These are phyloP conservation scores for Coremacera marginata DNA, from an alignment of 2,888 invertebrate genomes.

Conservation along the genomic window DNA sequence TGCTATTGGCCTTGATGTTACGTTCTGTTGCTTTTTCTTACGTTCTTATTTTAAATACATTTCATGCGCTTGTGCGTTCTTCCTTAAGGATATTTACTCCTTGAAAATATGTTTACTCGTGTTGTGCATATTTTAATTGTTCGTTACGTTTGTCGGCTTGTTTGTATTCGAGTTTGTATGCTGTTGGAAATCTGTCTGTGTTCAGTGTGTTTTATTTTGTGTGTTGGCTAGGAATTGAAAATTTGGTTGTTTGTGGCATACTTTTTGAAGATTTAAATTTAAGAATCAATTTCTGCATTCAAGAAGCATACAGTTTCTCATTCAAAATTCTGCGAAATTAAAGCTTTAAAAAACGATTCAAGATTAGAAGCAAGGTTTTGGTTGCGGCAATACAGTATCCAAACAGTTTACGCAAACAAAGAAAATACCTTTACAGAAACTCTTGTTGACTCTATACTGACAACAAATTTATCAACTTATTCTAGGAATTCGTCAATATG, in stretches of 20 bases:
- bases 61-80: slow-evolving; percentile 62
- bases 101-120: slow-evolving; percentile 67
- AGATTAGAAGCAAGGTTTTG: too few species aligned
- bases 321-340: too few species aligned
- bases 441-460: too few species aligned
- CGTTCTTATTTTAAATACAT: slow-evolving; percentile 62
- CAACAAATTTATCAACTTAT: too few species aligned
- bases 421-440: too few species aligned
- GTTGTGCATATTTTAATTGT: slow-evolving; percentile 68
- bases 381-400: too few species aligned
- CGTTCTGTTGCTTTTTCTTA: slow-evolving; percentile 30
- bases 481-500: too few species aligned
- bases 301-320: too few species aligned
- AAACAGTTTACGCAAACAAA: too few species aligned
- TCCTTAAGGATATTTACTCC: slow-evolving; percentile 66
- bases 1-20: slow-evolving; percentile 19
- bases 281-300: not conserved
- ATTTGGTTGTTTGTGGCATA: not conserved
- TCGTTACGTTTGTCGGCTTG: slow-evolving; percentile 59
- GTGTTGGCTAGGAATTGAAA: not conserved
- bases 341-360: too few species aligned
- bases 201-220: not conserved
- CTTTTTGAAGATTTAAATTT: not conserved
- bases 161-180: slow-evolving; percentile 31
- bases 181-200: not conserved